These are phyloP conservation scores for Contarinia nasturtii DNA, from an alignment of 1,140 invertebrate genomes.

Conservation along the genomic window DNA sequence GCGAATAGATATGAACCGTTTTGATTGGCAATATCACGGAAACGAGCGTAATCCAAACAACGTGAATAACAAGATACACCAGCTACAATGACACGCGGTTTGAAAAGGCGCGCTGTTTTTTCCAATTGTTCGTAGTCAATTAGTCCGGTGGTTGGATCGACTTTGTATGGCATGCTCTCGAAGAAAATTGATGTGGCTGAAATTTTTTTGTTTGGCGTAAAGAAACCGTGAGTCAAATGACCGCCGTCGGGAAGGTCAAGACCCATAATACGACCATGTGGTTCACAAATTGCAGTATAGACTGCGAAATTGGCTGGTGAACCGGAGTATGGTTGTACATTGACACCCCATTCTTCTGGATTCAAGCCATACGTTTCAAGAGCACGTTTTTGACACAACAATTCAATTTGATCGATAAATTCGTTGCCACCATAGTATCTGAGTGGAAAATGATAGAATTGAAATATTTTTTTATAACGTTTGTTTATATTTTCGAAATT, in stretches of 20 bases:
- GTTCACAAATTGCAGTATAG: conserved; percentile 69
- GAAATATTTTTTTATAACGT: neutral
- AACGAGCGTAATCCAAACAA: conserved; percentile 72
- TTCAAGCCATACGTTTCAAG: conserved; percentile 64
- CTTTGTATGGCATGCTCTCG: conserved; percentile 95
- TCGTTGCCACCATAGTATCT: conserved; percentile 95
- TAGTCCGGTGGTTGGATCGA: conserved; percentile 62
- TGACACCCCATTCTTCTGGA: conserved; percentile 84
- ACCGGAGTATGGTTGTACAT: conserved; percentile 94
- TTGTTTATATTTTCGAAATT: no score
- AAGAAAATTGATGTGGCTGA: conserved; percentile 97
- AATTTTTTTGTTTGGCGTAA: conserved; percentile 78
- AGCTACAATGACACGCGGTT: conserved; percentile 86
- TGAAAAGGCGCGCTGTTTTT: conserved; percentile 67
- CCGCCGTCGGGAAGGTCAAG: conserved; percentile 92
- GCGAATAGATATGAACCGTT: conserved; percentile 76
- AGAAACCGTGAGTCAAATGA: conserved; percentile 88
- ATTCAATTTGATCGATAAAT: conserved; percentile 86
- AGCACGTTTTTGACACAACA: conserved; percentile 69
- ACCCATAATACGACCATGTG: conserved; percentile 94
- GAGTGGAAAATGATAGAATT: conserved; percentile 9
- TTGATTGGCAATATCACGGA: conserved; percentile 73
- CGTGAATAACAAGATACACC: conserved; percentile 78
- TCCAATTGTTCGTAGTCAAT: conserved; percentile 88
- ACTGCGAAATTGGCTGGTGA: conserved; percentile 96